Evolutionary conservation across 2,888 invertebrate genomes (phyloP).

Genomic region (Esperia sulphurella): DNA sequence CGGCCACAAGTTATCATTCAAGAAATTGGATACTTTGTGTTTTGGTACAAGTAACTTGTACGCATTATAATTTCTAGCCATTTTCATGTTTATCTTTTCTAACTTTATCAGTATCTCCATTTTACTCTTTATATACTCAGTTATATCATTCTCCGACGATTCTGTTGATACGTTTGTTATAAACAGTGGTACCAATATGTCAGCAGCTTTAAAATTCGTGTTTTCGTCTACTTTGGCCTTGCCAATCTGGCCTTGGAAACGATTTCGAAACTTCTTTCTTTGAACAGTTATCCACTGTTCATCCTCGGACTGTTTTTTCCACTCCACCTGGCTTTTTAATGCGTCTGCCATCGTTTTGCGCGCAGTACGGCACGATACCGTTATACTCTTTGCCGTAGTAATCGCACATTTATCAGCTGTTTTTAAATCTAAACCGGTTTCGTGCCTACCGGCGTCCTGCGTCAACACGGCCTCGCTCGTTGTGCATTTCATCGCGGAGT

Average conservation of each 20-base stretch:
- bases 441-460: too few relatives aligned
- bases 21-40: too few relatives aligned
- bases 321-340: background rate
- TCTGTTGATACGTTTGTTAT: background rate
- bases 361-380: too few relatives aligned
- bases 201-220: conserved; percentile 2
- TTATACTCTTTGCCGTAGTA: too few relatives aligned
- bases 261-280: background rate
- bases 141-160: background rate
- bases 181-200: background rate
- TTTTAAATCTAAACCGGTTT: too few relatives aligned
- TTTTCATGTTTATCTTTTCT: conserved; percentile 1
- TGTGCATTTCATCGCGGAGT: too few relatives aligned
- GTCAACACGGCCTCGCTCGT: too few relatives aligned
- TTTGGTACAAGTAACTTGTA: too few relatives aligned
- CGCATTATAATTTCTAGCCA: too few relatives aligned
- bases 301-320: background rate
- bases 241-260: background rate
- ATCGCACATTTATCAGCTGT: too few relatives aligned
- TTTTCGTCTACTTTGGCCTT: background rate
- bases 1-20: too few relatives aligned
- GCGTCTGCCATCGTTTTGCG: background rate
- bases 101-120: background rate
- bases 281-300: conserved; percentile 1
- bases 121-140: background rate